These are phyloP conservation scores for Drosophila sulfurigaster DNA, from an alignment of 1,140 invertebrate genomes.

Conservation along the genomic window DNA sequence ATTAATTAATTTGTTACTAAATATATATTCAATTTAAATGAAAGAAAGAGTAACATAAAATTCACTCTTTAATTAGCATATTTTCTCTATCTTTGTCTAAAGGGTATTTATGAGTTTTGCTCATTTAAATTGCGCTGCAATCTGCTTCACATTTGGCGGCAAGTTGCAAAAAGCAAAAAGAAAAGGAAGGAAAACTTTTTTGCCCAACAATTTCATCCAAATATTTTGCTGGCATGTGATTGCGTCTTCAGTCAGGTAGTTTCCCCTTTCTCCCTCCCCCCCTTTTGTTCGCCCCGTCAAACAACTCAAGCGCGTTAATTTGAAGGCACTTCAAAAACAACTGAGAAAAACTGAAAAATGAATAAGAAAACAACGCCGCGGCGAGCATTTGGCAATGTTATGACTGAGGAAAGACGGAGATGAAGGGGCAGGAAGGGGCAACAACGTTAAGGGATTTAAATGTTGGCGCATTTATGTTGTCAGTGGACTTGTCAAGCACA, in stretches of 20 bases:
- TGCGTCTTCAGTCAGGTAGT: slow-evolving; percentile 16
- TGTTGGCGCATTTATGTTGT: slow-evolving; percentile 78
- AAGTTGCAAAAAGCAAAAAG: slow-evolving; percentile 38
- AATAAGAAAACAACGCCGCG: background rate
- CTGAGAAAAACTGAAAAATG: slow-evolving; percentile 14
- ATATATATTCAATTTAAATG: too few relatives aligned
- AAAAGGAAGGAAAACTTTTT: slow-evolving; percentile 53
- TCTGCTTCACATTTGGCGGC: slow-evolving; percentile 49
- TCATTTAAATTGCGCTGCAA: background rate
- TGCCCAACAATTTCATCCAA: slow-evolving; percentile 17
- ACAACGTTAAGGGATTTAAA: slow-evolving; percentile 56
- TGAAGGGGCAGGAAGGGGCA: background rate
- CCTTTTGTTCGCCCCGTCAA: background rate
- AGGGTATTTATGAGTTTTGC: slow-evolving; percentile 5
- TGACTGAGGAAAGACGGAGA: slow-evolving; percentile 32
- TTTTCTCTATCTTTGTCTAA: background rate
- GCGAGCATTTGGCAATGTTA: slow-evolving; percentile 57
- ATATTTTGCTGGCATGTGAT: slow-evolving; percentile 57
- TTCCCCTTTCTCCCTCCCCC: background rate
- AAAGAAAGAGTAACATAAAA: too few relatives aligned
- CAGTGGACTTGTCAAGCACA: slow-evolving; percentile 66
- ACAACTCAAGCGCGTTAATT: slow-evolving; percentile 40
- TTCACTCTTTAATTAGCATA: too few relatives aligned
- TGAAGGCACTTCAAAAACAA: slow-evolving; percentile 65
- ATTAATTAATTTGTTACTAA: too few relatives aligned